Evolutionary conservation across 1,140 invertebrate genomes (phyloP).

Genomic region (Asobara japonica): DNA sequence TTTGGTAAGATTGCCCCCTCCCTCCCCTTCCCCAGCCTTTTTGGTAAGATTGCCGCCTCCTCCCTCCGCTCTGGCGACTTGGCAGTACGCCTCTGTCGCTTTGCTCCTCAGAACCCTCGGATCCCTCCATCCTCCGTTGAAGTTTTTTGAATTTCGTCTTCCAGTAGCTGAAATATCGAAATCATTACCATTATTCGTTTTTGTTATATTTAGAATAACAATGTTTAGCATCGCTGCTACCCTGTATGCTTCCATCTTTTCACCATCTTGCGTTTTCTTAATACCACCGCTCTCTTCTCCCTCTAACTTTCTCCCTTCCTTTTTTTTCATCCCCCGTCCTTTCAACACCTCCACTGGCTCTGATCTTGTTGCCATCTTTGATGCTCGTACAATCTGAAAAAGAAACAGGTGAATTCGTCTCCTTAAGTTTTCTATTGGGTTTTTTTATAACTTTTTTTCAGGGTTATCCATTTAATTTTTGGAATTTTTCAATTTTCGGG

Average conservation of each 20-base stretch:
- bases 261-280: no score
- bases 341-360: neutral
- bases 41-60: no score
- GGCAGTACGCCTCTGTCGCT: neutral
- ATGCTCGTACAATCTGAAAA: neutral
- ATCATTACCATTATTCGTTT: no score
- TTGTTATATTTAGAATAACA: no score
- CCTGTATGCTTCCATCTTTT: neutral
- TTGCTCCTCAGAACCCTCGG: neutral
- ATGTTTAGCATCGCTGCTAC: neutral
- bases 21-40: neutral
- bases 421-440: no score
- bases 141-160: neutral
- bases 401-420: neutral
- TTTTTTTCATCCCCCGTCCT: no score
- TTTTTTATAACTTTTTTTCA: neutral
- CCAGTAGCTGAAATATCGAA: neutral
- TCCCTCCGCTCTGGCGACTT: neutral
- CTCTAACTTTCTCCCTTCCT: no score
- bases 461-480: no score
- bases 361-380: neutral
- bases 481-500: neutral
- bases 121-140: neutral
- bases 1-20: no score
- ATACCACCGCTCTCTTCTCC: no score